A percentile compares a stretch with the other conserved stretches of the same genome.
These are phyloP conservation scores for Aculops lycopersici DNA, from an alignment of 1,140 invertebrate species.

Conservation along the genomic window DNA sequence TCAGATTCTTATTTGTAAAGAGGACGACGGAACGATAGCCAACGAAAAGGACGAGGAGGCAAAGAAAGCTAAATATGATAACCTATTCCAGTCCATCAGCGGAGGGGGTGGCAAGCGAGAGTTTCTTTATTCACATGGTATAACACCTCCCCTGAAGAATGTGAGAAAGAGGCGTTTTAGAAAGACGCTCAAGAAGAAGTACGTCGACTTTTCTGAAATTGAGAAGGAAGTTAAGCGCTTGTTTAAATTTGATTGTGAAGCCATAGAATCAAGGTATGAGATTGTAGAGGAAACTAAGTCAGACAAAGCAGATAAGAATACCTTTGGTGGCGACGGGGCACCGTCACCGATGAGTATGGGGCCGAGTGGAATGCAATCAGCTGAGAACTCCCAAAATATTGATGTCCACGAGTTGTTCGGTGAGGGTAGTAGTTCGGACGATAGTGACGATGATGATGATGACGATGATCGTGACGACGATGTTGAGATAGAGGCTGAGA, in stretches of 20 bases:
- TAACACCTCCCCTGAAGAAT: conserved; percentile 78
- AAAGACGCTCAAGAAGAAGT: conserved; percentile 83
- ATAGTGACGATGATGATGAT: conserved; percentile 1
- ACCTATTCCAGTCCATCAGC: background rate
- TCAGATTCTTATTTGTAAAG: conserved; percentile 45
- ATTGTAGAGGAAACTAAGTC: conserved; percentile 45
- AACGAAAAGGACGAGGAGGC: conserved; percentile 39
- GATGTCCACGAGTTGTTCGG: too few relatives aligned
- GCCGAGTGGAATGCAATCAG: too few relatives aligned
- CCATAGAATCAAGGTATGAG: conserved; percentile 60
- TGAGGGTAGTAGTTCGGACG: conserved; percentile 1
- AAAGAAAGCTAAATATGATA: conserved; percentile 46
- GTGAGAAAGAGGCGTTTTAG: conserved; percentile 63
- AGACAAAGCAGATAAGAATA: conserved; percentile 16
- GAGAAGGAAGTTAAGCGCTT: conserved; percentile 78
- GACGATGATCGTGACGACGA: conserved; percentile 3
- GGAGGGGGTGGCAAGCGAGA: conserved; percentile 65
- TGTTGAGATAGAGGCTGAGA: conserved; percentile 10
- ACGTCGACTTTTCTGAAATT: conserved; percentile 80
- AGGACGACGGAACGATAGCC: conserved; percentile 31
- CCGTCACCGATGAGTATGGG: too few relatives aligned
- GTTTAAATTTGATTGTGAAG: conserved; percentile 62
- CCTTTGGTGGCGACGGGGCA: too few relatives aligned
- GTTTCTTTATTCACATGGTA: conserved; percentile 63
- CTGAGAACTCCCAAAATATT: too few relatives aligned